phyloP scores from a whole-genome alignment of 1,140 invertebrate genomes.

The Frieseomelitta varia region DNA sequence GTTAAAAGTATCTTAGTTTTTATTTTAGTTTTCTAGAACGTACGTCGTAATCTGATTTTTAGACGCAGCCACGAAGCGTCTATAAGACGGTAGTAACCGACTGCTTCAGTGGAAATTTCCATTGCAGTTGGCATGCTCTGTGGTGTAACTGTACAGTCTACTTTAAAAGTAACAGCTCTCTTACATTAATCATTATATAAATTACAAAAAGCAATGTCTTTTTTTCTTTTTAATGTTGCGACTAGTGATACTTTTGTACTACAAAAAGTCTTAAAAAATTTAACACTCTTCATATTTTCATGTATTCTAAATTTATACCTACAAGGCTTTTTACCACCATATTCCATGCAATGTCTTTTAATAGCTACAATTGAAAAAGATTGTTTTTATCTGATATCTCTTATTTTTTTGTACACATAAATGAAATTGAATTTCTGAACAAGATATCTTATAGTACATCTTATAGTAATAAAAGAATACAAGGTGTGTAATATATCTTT shows the following conservation, averaged over 20 bases:
- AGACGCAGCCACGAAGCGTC: slow-evolving; percentile 65
- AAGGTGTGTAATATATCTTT: neutral
- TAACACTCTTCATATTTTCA: neutral
- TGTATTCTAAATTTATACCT: neutral
- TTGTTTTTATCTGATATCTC: neutral
- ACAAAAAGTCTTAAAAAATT: neutral
- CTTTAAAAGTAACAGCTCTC: slow-evolving; percentile 63
- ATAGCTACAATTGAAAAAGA: neutral
- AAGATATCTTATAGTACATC: neutral
- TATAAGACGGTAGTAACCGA: slow-evolving; percentile 66
- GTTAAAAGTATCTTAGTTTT: slow-evolving; percentile 54
- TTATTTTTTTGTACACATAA: neutral
- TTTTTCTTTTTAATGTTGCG: neutral
- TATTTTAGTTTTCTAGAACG: slow-evolving; percentile 57
- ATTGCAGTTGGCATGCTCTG: slow-evolving; percentile 75
- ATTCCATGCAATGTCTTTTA: neutral
- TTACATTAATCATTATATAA: neutral
- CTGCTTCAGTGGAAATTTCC: slow-evolving; percentile 77
- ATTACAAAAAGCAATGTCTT: neutral
- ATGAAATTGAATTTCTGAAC: neutral
- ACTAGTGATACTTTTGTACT: neutral
- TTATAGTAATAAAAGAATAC: neutral
- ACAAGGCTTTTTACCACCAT: neutral
- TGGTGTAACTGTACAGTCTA: slow-evolving; percentile 72
- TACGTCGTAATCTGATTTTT: slow-evolving; percentile 69